phyloP scores from a whole-genome alignment of 2,113 vertebrate genomes.

The Corythaixoides concolor region DNA sequence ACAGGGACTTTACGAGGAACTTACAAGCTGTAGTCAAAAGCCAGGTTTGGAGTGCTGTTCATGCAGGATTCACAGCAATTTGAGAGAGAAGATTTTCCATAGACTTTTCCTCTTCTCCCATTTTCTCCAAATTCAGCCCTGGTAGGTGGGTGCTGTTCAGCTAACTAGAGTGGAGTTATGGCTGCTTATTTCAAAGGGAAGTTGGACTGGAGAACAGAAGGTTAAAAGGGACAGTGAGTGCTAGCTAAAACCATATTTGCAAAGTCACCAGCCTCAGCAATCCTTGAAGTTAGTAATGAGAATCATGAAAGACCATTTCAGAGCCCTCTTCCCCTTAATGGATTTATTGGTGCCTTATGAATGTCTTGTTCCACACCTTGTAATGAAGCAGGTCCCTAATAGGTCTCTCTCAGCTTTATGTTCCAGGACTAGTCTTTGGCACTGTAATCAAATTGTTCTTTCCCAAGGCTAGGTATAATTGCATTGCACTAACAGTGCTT shows the following conservation, averaged over 20 bases:
- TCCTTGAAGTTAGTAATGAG: conserved; percentile 26
- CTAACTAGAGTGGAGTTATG: not conserved
- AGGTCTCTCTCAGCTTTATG: conserved; percentile 52
- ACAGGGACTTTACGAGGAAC: not conserved
- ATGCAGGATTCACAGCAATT: not conserved
- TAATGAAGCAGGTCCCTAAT: conserved; percentile 59
- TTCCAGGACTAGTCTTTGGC: conserved; percentile 57
- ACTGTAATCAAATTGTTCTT: conserved; percentile 57
- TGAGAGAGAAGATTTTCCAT: not conserved
- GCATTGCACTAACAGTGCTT: conserved; percentile 33
- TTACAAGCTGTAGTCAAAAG: not conserved
- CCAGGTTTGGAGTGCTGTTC: not conserved
- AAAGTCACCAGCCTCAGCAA: not conserved
- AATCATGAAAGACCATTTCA: conserved; percentile 11
- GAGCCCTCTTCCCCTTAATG: conserved; percentile 45
- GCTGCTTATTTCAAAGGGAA: not conserved
- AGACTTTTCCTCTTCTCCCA: not conserved
- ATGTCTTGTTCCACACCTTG: conserved; percentile 55
- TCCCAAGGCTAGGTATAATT: conserved; percentile 66
- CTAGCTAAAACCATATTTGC: not conserved
- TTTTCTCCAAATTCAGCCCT: not conserved
- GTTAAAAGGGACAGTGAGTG: not conserved
- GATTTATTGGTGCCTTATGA: conserved; percentile 62
- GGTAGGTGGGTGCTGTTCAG: not conserved
- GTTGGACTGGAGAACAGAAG: not conserved